Evolutionary conservation across 2,888 invertebrate genomes (phyloP), one percentile per base, ranked within the genome.

Genomic region (Tholera decimalis): DNA sequence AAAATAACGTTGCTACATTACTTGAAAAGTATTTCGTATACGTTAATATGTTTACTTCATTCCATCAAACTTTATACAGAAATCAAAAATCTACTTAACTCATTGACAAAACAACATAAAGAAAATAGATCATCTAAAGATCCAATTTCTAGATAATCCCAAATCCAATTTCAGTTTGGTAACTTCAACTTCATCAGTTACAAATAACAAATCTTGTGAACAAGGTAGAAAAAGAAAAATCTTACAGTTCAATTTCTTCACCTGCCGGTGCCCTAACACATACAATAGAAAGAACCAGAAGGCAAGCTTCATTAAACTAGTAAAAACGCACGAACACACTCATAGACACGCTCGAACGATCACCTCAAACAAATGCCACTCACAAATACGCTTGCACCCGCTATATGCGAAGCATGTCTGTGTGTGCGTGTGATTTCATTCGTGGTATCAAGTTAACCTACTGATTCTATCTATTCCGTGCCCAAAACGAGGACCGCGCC

Each of bases 151-250:
- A 70, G 80, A 80, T 80, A 68, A 64, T 73, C 56, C 46, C 30
- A 69, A 80, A 76, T 66, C 76, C 73, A 78, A 80, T 80, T 76
- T 65, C 61, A 68, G 64, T 70, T 61, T 33, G 35, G 49, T 44
- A 73, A 73, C 53, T 73, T 58, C 33, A 55, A 73, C 44, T 71
- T 77, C 79, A 73, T 81, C 75, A 67, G 62, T 54, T 61, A 63
- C 67, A 63, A 79, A 77, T 79, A 75, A 81, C 70, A 77, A 81
- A 80, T 74, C 78, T 80, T 62, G 39, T 46, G 61, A 80, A 76
- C 64, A 77, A 72, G 54, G 58, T 35, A 33, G 53, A 8, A 39
- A 53, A 58, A 58, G 59, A 55, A 73, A 74, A 70, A 59, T 53
- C 50, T 71, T 57, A 39, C 43, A 62, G 58, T 53, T 46, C 35